phyloP scores from a whole-genome alignment of 2,888 invertebrate species.

The Athrips mouffetella region DNA sequence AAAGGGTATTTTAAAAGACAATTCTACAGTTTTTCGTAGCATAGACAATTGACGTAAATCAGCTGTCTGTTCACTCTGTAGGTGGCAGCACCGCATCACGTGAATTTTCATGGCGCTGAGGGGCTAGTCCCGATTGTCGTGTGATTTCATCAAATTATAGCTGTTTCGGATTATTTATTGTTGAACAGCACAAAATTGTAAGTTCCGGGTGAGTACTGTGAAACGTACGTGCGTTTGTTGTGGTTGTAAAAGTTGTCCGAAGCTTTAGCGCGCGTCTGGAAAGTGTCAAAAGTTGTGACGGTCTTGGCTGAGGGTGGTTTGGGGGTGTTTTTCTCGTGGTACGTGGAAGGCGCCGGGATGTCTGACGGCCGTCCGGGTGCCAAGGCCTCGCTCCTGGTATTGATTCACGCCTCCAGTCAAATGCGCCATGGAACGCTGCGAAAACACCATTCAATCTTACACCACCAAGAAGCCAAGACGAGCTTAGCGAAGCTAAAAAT shows the following conservation, averaged over 20 bases:
- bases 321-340: conserved; percentile 57
- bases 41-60: conserved; percentile 79
- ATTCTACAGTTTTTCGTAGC: conserved; percentile 25
- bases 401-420: conserved; percentile 50
- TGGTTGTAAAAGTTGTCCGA: conserved; percentile 27
- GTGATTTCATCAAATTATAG: conserved; percentile 76
- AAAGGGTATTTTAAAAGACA: background rate
- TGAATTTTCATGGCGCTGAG: conserved; percentile 81
- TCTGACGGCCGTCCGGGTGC: conserved; percentile 60
- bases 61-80: conserved; percentile 73
- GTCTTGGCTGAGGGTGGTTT: conserved; percentile 55
- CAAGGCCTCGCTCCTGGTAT: conserved; percentile 48
- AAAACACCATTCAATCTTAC: conserved; percentile 42
- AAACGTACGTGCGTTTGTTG: conserved; percentile 29
- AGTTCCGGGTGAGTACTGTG: conserved; percentile 66
- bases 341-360: conserved; percentile 61
- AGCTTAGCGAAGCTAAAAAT: conserved; percentile 38
- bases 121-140: conserved; percentile 78
- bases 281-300: conserved; percentile 65
- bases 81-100: conserved; percentile 81
- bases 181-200: conserved; percentile 70
- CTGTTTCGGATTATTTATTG: conserved; percentile 67
- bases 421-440: conserved; percentile 34
- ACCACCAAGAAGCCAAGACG: conserved; percentile 35
- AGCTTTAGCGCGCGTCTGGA: conserved; percentile 64